Percentiles rank a stretch among this genome's conserved stretches.
phyloP scores from a whole-genome alignment of 2,113 vertebrate genomes.

The Trachemys scripta region DNA sequence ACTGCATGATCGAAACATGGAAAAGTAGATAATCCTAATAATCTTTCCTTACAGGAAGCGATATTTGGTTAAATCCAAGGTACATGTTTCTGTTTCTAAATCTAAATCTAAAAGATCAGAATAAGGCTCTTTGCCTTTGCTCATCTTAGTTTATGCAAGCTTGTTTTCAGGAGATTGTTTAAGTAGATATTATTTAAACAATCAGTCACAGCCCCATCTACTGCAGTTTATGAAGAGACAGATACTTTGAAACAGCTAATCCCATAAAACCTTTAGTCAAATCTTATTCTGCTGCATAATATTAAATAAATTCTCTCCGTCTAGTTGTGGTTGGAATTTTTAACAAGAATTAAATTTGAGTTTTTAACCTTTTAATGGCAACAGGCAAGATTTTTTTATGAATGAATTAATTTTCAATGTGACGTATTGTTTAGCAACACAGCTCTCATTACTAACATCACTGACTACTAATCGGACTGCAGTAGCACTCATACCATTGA shows the following conservation, averaged over 20 bases:
- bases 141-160: not conserved
- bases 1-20: slow-evolving; percentile 2
- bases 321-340: not conserved
- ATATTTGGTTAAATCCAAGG: not conserved
- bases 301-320: slow-evolving; percentile 1
- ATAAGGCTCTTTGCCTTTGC: not conserved
- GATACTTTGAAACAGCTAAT: not conserved
- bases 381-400: not conserved
- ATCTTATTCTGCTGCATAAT: not conserved
- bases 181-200: not conserved
- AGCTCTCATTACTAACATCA: not conserved
- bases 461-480: not conserved
- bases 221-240: not conserved
- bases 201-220: not conserved
- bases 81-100: not conserved
- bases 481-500: not conserved
- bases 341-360: not conserved
- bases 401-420: not conserved
- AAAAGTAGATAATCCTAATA: slow-evolving; percentile 20
- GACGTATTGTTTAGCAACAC: not conserved
- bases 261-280: not conserved
- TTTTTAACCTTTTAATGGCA: not conserved
- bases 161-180: not conserved
- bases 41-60: slow-evolving; percentile 4
- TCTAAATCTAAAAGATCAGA: not conserved